Percentiles rank a stretch among this genome's conserved stretches.
Conservation (phyloP, 2,113 vertebrate genomes). For the Dinomys branickii region DNA sequence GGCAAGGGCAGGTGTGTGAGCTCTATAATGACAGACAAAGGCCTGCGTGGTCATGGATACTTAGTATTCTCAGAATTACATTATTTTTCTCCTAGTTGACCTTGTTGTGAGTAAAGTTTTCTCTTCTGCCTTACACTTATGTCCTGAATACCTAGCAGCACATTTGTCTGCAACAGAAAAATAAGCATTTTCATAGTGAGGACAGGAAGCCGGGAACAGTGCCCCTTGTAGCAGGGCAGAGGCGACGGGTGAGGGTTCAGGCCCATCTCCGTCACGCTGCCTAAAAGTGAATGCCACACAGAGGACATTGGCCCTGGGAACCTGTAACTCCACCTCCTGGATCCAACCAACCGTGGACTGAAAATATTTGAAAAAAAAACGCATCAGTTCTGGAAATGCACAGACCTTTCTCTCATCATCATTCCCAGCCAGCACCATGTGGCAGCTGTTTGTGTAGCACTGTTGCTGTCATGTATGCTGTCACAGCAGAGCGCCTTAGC, state of each 20-base stretch:
- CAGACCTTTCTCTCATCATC: no score
- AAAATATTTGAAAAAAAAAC: neutral
- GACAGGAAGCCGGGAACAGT: neutral
- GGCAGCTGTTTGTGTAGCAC: neutral
- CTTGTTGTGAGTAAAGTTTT: no score
- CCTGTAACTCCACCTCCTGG: rapidly evolving
- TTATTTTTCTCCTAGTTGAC: neutral
- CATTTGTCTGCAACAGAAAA: neutral
- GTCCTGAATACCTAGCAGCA: neutral
- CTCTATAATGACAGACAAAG: neutral
- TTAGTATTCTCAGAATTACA: neutral
- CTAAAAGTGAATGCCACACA: neutral
- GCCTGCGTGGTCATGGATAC: neutral
- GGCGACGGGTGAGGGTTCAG: neutral
- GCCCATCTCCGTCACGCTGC: neutral
- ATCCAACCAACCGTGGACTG: neutral
- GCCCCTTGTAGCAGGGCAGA: neutral
- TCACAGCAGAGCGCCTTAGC: neutral
- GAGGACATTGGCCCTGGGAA: rapidly evolving
- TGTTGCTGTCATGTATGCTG: rapidly evolving
- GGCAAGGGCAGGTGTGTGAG: neutral
- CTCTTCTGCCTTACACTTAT: neutral
- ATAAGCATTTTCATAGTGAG: neutral
- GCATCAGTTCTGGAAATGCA: neutral
- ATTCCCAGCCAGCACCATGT: neutral